Evolutionary conservation across 2,113 vertebrate genomes (phyloP), one percentile per base, ranked within the genome.

Genomic region (Tapirus terrestris): DNA sequence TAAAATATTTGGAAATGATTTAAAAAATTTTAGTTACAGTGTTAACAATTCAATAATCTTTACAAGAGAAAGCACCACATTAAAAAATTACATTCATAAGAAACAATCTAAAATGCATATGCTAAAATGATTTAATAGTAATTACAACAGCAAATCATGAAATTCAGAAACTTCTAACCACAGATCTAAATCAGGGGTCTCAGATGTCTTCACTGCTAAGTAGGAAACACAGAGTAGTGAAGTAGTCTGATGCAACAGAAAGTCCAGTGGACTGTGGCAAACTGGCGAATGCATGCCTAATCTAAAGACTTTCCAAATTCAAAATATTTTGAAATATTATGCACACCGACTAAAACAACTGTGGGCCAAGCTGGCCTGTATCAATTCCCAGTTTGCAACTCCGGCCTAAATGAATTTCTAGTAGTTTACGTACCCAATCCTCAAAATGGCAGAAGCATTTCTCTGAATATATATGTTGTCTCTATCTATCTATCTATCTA

Each of bases 21-120:
- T 97, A 16, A 21, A 94, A 96, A 95, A 51, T 93, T 75, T 96
- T 63, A 67, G 60, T 89, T 87, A 98, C 67, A 94, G 12, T 83
- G 31, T 84, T 91, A 94, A 90, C 70, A 94, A 97, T 96, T 96
- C 56, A 93, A 77, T 61, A 68, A 58, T 70, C 63, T 86, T 95
- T 92, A 68, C 6, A n/a, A 90, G 67, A 86, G 70, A 94, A 97
- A 97, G 96, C 96, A 98, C 98, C 96, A 96, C 88, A 82, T 81
- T 96, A 56, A 72, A 94, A 96, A 94, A 76, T 94, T 94, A 92
- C 65, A 93, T 86, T 92, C 72, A 82, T 97, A 95, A 89, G 75
- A 97, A 81, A 87, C 23, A 70, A 89, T 56, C 61, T 91, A 94
- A 81, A 95, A 91, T 95, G 60, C 61, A 68, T 56, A 84, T 56